Conservation (phyloP, 2,113 vertebrate genomes). For the Sinocyclocheilus grahami region DNA sequence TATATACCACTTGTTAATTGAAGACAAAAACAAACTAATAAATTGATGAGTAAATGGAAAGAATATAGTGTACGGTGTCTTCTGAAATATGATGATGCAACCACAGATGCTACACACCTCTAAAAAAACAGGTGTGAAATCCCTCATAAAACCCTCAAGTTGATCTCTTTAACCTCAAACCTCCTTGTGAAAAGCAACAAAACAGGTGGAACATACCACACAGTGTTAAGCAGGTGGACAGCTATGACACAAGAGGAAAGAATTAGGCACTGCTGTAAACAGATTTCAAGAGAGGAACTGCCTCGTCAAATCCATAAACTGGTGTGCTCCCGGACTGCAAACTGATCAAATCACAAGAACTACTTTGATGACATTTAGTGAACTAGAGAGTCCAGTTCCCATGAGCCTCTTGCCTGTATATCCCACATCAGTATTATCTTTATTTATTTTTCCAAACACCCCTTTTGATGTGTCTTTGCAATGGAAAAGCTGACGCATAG, state of each 20-base stretch:
- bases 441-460: conserved; percentile 35
- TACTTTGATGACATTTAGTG: conserved; percentile 6
- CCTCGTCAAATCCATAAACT: conserved; percentile 12
- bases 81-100: neutral
- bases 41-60: neutral
- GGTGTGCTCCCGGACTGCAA: neutral
- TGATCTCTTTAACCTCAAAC: conserved; percentile 7
- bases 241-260: conserved; percentile 35
- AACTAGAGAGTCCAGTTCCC: conserved; percentile 5
- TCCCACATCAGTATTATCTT: conserved; percentile 7
- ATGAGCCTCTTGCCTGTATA: neutral
- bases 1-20: neutral
- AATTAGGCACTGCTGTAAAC: neutral
- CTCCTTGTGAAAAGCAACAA: conserved; percentile 24
- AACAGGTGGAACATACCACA: conserved; percentile 33
- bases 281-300: neutral
- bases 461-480: neutral
- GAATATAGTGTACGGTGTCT: neutral
- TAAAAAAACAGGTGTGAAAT: conserved; percentile 8
- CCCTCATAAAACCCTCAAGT: neutral
- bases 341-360: conserved; percentile 23
- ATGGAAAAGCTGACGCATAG: conserved; percentile 20
- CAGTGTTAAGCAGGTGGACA: conserved; percentile 10
- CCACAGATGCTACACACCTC: neutral
- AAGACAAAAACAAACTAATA: neutral